phyloP scores from a whole-genome alignment of 2,113 vertebrate species.

The Xyliphius kryptos region DNA sequence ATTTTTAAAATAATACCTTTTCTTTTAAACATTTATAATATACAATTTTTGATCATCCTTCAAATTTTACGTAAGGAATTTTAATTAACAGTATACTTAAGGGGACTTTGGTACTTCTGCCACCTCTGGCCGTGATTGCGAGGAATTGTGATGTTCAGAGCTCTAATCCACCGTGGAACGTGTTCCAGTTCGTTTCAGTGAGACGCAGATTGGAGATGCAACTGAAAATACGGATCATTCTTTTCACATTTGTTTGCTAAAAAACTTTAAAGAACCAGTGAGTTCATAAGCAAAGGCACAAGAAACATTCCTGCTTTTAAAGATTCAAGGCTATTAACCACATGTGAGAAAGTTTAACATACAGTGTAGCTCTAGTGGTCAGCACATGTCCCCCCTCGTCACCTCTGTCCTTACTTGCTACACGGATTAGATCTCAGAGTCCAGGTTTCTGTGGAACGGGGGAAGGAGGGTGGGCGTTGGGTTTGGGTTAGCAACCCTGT shows the following conservation, averaged over 20 bases:
- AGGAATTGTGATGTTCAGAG: no score
- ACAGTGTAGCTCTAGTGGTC: constrained; percentile 21
- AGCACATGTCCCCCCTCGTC: neutral
- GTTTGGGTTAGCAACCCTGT: constrained; percentile 33
- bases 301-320: constrained; percentile 26
- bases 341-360: constrained; percentile 26
- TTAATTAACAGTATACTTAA: no score
- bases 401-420: constrained; percentile 22
- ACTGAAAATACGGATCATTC: no score
- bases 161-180: no score
- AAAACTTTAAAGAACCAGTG: constrained; percentile 23
- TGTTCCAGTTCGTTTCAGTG: no score
- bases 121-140: no score
- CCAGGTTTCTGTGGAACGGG: neutral
- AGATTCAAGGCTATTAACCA: constrained; percentile 37
- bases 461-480: neutral
- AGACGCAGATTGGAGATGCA: no score
- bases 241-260: constrained; percentile 38
- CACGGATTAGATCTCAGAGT: constrained; percentile 12
- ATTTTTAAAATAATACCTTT: no score
- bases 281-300: constrained; percentile 40
- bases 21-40: no score
- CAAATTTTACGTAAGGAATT: no score
- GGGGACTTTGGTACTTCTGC: no score
- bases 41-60: no score